Conservation (phyloP, 2,888 invertebrate genomes). For the Scaptomyza flava region DNA sequence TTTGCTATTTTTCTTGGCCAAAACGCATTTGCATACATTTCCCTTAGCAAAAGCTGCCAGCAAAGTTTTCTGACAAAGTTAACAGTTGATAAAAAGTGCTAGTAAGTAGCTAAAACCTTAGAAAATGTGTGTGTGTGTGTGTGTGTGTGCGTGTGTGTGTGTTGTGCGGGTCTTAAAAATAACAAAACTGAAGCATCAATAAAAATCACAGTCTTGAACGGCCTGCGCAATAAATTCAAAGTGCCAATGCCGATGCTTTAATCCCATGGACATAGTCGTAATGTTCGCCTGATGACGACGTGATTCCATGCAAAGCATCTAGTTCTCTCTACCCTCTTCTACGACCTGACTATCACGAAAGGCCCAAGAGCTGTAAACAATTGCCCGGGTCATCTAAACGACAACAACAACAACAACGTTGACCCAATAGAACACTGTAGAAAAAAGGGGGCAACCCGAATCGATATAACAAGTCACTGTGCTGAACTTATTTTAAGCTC, state of each 20-base stretch:
- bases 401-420: constrained; percentile 1
- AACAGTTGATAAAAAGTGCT: constrained; percentile 58
- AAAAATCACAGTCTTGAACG: constrained; percentile 73
- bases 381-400: constrained; percentile 70
- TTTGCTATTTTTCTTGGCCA: constrained; percentile 8
- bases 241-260: constrained; percentile 75
- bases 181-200: constrained; percentile 65
- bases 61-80: constrained; percentile 34
- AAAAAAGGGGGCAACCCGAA: constrained; percentile 22
- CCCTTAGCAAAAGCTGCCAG: constrained; percentile 4
- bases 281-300: constrained; percentile 78
- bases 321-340: constrained; percentile 31
- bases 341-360: constrained; percentile 28
- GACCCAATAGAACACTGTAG: constrained; percentile 10
- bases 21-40: constrained; percentile 69
- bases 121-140: background rate
- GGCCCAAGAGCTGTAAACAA: constrained; percentile 76
- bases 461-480: constrained; percentile 8
- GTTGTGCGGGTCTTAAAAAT: constrained; percentile 27
- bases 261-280: constrained; percentile 73
- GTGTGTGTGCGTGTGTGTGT: background rate
- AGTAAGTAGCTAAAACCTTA: constrained; percentile 49
- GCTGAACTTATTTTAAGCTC: background rate
- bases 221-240: constrained; percentile 74
- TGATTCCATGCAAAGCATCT: constrained; percentile 79